Base-by-base conservation (phyloP, 1,140 invertebrate genomes). In the Leptopilina boulardi region DNA sequence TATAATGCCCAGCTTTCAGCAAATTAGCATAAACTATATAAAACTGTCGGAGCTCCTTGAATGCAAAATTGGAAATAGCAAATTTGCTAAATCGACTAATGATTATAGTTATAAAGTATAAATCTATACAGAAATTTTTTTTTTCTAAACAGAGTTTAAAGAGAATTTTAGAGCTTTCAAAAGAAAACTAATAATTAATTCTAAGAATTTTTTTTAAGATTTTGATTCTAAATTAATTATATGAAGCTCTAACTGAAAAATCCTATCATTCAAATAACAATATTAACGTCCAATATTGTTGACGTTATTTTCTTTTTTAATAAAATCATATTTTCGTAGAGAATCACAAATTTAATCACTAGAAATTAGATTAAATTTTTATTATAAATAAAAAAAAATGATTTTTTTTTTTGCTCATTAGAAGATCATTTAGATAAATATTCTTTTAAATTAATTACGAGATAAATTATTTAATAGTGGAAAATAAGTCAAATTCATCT, bases 401-500 rank as follows among this genome's bases (percentile, higher is more conserved):
- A n/a, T n/a, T n/a, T n/a, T n/a, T n/a, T n/a, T n/a, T n/a, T n/a
- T n/a, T n/a, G n/a, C n/a, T n/a, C n/a, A n/a, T n/a, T n/a, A n/a
- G n/a, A n/a, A n/a, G n/a, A n/a, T n/a, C n/a, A n/a, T n/a, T n/a
- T n/a, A n/a, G n/a, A n/a, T n/a, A n/a, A n/a, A n/a, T n/a, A n/a
- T n/a, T n/a, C n/a, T n/a, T n/a, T n/a, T n/a, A n/a, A n/a, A n/a
- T 30, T 30, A 30, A 30, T 30, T 30, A 30, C 26, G 5, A 3
- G 26, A 30, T 30, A 3, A 30, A 30, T 78, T 85, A 85, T 75
- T 82, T 76, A 79, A 73, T 71, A 78, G 76, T 84, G 81, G 80
- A 83, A 83, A 74, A 82, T 81, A 83, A 84, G 70, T 80, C 76
- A 83, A 85, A 86, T 38, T 59, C 77, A 80, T 83, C 79, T 80